Conservation (phyloP, 2,797 vertebrate species). For the Peromyscus eremicus region DNA sequence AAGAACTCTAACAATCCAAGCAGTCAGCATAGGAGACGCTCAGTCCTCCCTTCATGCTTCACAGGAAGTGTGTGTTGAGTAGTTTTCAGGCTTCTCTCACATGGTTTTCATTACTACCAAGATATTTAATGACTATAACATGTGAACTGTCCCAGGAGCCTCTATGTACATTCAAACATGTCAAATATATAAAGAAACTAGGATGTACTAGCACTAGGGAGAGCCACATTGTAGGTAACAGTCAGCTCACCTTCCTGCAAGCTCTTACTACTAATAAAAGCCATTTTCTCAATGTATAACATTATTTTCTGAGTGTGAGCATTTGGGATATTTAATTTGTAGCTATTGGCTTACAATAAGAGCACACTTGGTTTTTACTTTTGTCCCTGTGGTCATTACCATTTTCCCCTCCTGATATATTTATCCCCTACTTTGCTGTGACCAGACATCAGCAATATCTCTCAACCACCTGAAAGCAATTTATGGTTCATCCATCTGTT, state of each 20-base stretch:
- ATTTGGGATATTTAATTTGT: background rate
- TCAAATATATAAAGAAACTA: background rate
- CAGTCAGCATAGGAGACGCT: background rate
- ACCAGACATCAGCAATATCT: slow-evolving; percentile 19
- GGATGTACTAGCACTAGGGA: background rate
- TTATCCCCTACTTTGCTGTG: background rate
- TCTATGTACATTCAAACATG: background rate
- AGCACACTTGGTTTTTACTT: background rate
- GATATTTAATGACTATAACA: background rate
- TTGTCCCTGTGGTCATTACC: background rate
- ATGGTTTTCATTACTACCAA: background rate
- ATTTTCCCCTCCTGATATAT: background rate
- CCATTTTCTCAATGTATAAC: background rate
- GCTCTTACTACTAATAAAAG: background rate
- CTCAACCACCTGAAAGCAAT: background rate
- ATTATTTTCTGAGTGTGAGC: background rate
- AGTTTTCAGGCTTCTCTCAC: background rate
- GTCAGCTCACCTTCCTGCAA: background rate
- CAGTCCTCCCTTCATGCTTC: background rate
- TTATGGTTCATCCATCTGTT: background rate
- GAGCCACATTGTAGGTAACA: background rate
- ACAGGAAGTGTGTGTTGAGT: background rate
- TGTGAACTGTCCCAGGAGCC: background rate
- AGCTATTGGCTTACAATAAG: background rate
- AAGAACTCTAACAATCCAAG: background rate